Percentiles rank a stretch among this genome's conserved stretches.
Evolutionary conservation across 2,888 invertebrate species (phyloP).

Genomic region (Nomada fabriciana): DNA sequence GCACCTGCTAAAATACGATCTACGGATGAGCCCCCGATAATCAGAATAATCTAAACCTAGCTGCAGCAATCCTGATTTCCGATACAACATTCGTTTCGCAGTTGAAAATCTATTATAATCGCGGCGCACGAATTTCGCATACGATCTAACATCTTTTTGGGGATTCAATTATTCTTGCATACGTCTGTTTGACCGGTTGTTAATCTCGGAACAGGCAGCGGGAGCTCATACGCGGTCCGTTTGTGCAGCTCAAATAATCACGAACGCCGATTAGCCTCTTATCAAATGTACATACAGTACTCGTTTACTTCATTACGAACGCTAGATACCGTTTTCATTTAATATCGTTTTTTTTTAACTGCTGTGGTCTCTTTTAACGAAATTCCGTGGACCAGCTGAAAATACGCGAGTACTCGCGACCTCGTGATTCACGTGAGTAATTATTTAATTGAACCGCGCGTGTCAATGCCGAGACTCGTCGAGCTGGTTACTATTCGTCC

Average conservation of each 20-base stretch:
- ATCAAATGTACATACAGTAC: slow-evolving; percentile 32
- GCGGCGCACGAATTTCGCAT: too few species aligned
- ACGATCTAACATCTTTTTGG: too few species aligned
- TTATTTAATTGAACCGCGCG: slow-evolving; percentile 20
- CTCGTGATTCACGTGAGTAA: slow-evolving; percentile 11
- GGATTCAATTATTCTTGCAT: too few species aligned
- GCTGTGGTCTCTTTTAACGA: not conserved
- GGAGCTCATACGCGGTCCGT: not conserved
- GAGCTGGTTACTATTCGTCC: slow-evolving; percentile 8
- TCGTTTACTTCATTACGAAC: not conserved
- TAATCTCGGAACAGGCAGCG: not conserved
- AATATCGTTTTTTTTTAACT: not conserved
- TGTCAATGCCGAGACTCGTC: slow-evolving; percentile 43
- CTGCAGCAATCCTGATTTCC: not conserved
- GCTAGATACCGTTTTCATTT: not conserved
- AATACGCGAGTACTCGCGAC: not conserved
- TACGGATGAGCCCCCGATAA: not conserved
- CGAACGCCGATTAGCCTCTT: slow-evolving; percentile 16
- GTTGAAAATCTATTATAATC: not conserved
- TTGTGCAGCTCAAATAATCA: not conserved
- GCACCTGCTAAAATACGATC: slow-evolving; percentile 8
- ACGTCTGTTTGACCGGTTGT: not conserved
- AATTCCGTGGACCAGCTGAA: not conserved
- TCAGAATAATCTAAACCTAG: not conserved
- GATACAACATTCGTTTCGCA: not conserved